phyloP scores from a whole-genome alignment of 2,113 vertebrate genomes.

The Trichechus manatus region DNA sequence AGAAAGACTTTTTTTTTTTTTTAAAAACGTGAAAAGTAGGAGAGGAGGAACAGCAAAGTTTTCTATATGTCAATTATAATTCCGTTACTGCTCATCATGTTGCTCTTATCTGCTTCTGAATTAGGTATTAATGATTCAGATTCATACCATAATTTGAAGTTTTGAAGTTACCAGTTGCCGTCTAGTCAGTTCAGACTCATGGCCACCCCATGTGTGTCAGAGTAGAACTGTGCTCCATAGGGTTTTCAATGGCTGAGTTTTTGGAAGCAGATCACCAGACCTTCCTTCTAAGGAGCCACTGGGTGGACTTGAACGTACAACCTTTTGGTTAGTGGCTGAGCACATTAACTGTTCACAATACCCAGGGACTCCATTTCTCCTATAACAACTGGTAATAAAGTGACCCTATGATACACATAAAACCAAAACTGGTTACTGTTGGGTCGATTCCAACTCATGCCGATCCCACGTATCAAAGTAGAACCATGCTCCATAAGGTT shows the following conservation, averaged over 20 bases:
- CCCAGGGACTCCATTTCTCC: background rate
- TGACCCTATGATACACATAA: background rate
- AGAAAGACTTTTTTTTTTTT: slow-evolving; percentile 22
- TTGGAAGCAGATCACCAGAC: background rate
- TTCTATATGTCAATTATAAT: background rate
- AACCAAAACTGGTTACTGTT: background rate
- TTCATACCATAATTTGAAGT: background rate
- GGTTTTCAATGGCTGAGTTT: background rate
- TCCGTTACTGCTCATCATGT: background rate
- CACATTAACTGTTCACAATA: background rate
- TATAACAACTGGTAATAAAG: background rate
- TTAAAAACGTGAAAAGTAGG: background rate
- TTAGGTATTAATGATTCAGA: background rate
- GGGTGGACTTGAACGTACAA: background rate
- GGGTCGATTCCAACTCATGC: background rate
- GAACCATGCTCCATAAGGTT: background rate
- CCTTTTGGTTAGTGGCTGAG: background rate
- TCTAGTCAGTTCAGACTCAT: background rate
- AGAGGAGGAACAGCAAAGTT: background rate
- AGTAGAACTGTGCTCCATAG: background rate
- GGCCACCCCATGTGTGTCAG: background rate
- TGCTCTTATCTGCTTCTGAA: background rate
- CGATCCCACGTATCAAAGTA: background rate
- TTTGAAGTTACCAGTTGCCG: background rate
- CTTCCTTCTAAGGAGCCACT: background rate